A percentile compares a stretch with the other conserved stretches of the same genome.
Evolutionary conservation across 2,888 invertebrate genomes (phyloP).

Genomic region (Dolichopus griseipennis): DNA sequence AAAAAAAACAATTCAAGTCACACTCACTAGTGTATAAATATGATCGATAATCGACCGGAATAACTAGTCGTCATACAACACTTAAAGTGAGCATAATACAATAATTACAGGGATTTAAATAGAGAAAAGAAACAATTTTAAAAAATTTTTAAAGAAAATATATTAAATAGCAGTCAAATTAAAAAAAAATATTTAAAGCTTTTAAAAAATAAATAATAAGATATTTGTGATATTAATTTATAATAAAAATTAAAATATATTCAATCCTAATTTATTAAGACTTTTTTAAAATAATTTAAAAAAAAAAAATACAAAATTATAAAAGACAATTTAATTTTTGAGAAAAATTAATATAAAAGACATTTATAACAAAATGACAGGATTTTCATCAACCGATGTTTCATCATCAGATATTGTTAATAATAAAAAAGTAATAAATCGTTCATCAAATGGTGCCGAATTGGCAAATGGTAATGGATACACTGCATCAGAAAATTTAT

Average conservation of each 20-base stretch:
- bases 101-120: background rate
- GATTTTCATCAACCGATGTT: background rate
- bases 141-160: no score
- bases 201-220: no score
- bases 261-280: no score
- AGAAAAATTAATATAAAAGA: background rate
- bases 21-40: background rate
- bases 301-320: no score
- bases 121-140: background rate
- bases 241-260: no score
- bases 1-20: no score
- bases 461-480: background rate
- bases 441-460: background rate
- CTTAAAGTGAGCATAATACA: background rate
- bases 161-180: no score
- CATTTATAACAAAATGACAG: background rate
- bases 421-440: background rate
- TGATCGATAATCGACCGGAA: background rate
- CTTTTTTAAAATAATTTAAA: no score
- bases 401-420: background rate
- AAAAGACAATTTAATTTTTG: no score
- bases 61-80: background rate
- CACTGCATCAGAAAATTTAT: background rate
- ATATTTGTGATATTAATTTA: no score
- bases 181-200: no score